Evolutionary conservation across 2,797 vertebrate genomes (phyloP).

Genomic region (Poecile montanus): DNA sequence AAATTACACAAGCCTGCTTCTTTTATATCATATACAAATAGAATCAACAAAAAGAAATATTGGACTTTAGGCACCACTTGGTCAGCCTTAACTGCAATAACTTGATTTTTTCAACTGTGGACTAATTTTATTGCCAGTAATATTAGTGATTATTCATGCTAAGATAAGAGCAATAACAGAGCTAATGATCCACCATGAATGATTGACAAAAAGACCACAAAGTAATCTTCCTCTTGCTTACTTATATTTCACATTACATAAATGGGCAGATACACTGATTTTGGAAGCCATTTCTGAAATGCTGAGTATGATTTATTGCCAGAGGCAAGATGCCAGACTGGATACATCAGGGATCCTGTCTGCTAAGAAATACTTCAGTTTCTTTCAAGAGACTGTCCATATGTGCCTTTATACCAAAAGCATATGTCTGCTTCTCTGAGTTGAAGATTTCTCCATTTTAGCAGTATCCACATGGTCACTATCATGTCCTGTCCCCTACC

Average conservation of each 20-base stretch:
- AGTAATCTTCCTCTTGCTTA: slow-evolving; percentile 13
- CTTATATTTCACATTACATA: not conserved
- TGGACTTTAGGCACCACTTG: not conserved
- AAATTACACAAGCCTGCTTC: not conserved
- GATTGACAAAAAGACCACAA: not conserved
- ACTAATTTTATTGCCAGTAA: slow-evolving; percentile 6
- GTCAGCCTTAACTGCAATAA: not conserved
- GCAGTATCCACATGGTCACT: not conserved
- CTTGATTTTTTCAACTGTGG: not conserved
- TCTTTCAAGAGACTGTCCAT: slow-evolving; percentile 18
- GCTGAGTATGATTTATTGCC: not conserved
- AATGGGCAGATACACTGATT: not conserved
- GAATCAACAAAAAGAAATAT: not conserved
- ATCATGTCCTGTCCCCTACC: not conserved
- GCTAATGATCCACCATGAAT: not conserved
- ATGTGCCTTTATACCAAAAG: not conserved
- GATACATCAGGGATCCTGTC: slow-evolving; percentile 19
- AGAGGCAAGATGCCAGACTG: slow-evolving; percentile 37
- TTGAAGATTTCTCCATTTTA: not conserved
- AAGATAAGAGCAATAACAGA: slow-evolving; percentile 9
- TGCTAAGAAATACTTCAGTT: not conserved
- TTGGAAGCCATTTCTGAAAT: slow-evolving; percentile 27
- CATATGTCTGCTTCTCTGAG: not conserved
- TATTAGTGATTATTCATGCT: not conserved
- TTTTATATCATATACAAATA: not conserved